Evolutionary conservation across 2,888 invertebrate genomes (phyloP).

Genomic region (Drosophila kuntzei): DNA sequence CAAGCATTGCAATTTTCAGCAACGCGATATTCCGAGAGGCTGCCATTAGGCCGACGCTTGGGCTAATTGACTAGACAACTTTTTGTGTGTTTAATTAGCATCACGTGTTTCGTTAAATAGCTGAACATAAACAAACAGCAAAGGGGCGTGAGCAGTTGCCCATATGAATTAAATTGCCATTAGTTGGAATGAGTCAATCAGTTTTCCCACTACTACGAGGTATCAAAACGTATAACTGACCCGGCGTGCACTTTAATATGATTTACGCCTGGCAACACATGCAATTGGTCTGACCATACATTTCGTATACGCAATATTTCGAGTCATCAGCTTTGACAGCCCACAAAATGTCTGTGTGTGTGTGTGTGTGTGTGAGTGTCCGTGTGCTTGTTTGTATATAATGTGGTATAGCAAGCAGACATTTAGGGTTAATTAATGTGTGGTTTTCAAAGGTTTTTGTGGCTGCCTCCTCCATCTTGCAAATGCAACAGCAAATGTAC

Average conservation of each 20-base stretch:
- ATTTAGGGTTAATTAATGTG: slow-evolving; percentile 65
- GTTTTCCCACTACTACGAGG: slow-evolving; percentile 1
- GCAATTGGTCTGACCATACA: not conserved
- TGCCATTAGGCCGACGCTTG: slow-evolving; percentile 47
- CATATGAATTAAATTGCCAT: slow-evolving; percentile 49
- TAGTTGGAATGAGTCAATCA: slow-evolving; percentile 53
- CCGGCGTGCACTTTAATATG: slow-evolving; percentile 35
- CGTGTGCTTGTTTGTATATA: not conserved
- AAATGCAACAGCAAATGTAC: not conserved
- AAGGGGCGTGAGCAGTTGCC: slow-evolving; percentile 45
- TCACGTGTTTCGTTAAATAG: slow-evolving; percentile 21
- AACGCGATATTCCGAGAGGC: slow-evolving; percentile 36
- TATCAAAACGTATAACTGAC: not conserved
- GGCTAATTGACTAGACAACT: slow-evolving; percentile 70
- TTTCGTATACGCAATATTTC: slow-evolving; percentile 55
- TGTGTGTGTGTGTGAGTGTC: not conserved
- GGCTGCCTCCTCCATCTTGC: slow-evolving; percentile 22
- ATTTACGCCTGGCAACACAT: slow-evolving; percentile 32
- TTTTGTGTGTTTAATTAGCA: slow-evolving; percentile 58
- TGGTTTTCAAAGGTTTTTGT: slow-evolving; percentile 61
- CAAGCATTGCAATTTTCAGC: slow-evolving; percentile 67
- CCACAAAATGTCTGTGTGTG: not conserved
- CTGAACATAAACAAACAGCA: slow-evolving; percentile 42
- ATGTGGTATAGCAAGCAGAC: slow-evolving; percentile 23
- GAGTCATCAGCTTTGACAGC: slow-evolving; percentile 29